Base-by-base conservation (phyloP, 2,113 vertebrate species). In the Cavia porcellus region DNA sequence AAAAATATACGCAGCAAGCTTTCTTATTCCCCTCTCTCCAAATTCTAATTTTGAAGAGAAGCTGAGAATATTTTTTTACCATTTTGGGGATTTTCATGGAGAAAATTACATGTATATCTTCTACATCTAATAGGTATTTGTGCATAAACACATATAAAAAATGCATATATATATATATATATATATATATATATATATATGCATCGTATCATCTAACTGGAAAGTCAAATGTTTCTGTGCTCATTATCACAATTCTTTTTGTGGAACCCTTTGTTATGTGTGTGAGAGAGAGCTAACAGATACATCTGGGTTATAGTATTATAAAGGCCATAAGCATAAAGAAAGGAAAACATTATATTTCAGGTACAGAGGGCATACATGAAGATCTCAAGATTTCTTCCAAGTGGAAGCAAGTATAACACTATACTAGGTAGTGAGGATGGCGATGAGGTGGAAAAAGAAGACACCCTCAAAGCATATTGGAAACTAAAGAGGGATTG, bases 41-140 rank as follows among this genome's bases (percentile, higher is more conserved):
- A n/a, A 45, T 22, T 15, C 10, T 4, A 15, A 80, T 87, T 64
- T 92, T 28, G 47, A 95, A 70, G 15, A 9, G 15, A 94, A 22
- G 15, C n/a, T 95, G 14, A 64, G 20, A 92, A 14, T 35, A 86
- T 86, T 47, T 35, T 89, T 15, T 38, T 91, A 22, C 80, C 7
- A 62, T 93, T 38, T 61, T 92, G 24, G 25, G 20, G 50, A 91
- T n/a, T 72, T 82, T 94, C n/a, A 52, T 79, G 92, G 35, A 94
- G 25, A 89, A 95, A 79, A 55, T 88, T 17, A 50, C 28, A 35
- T 70, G 35, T 32, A 55, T 42, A 45, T 45, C 7, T 10, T 74
- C 28, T 10, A 38, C 11, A 75, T 28, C 15, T 38, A 72, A 50
- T 38, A 42, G 10, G 8, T 38, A 19, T 52, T 55, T 55, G 52